Evolutionary conservation across 2,888 invertebrate genomes (phyloP), one percentile per base, ranked within the genome.

Genomic region (Pyrochroa serraticornis): DNA sequence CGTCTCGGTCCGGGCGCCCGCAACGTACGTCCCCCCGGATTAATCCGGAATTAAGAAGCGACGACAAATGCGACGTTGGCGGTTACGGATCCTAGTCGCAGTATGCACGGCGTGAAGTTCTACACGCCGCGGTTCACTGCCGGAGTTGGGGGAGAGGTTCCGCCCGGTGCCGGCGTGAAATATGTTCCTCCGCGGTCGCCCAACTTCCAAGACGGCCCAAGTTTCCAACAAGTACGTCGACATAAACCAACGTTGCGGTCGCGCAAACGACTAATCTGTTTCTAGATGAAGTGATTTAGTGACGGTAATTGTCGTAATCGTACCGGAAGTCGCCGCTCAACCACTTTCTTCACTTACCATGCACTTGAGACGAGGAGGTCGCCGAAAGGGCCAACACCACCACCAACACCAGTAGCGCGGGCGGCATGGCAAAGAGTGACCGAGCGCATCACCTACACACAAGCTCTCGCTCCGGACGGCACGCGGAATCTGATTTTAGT

Each of bases 241-340:
- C 71, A 71, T 71, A 70, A 72, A 74, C 66, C 69, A 68, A 66
- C 63, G 65, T 53, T 72, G 75, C 68, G 75, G 76, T 75, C 71
- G 68, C 72, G 68, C 72, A 66, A 73, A 73, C 74, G 73, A 73
- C 76, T 77, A 75, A 77, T 77, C 75, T 76, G 73, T 72, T 74
- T 69, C 73, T 64, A 71, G 71, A 75, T 72, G 74, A 74, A 74
- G 77, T 77, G 76, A 79, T 79, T 79, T 78, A 77, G 67, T 71
- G 60, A 71, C 71, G 74, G 74, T 76, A 76, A 76, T 76, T 77
- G 74, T 69, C 22, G 12, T 8, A 13, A 44, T 12, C 10, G 32
- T 5, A 12, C 39, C 39, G 30, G 14, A 39, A 39, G 30, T 2
- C 46, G 13, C 5, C 35, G 10, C 13, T 34, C 12, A 38, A 48